Percentiles rank a stretch among this genome's conserved stretches.
Evolutionary conservation across 2,797 vertebrate species (phyloP).

Genomic region (Enteromius afrohamiltoni): DNA sequence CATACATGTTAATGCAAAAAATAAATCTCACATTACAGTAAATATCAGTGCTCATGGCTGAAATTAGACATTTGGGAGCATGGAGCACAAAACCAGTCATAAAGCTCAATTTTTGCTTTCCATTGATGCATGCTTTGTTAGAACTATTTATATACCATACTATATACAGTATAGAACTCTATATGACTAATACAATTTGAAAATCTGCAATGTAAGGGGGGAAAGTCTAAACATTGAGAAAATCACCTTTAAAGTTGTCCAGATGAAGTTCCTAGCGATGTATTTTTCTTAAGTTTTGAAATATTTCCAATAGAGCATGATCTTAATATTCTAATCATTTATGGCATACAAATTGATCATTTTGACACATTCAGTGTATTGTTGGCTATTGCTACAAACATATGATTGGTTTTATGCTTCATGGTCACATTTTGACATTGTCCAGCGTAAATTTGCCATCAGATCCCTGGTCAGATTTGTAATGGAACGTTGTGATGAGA

Average conservation of each 20-base stretch:
- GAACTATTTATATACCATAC: too few relatives aligned
- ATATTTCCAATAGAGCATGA: neutral
- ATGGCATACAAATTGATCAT: neutral
- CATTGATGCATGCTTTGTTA: too few relatives aligned
- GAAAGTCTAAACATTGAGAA: too few relatives aligned
- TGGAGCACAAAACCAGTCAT: neutral
- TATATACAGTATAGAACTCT: too few relatives aligned
- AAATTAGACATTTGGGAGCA: neutral
- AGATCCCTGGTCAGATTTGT: neutral
- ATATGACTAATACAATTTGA: too few relatives aligned
- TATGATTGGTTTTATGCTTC: too few relatives aligned
- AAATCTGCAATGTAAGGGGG: too few relatives aligned
- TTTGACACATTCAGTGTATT: neutral
- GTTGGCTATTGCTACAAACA: neutral
- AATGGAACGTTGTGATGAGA: constrained; percentile 13
- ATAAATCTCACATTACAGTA: neutral
- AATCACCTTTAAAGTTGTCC: neutral
- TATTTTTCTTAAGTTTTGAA: neutral
- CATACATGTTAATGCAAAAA: neutral
- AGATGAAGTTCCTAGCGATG: neutral
- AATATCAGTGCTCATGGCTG: neutral
- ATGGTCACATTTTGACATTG: neutral
- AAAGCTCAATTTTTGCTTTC: too few relatives aligned
- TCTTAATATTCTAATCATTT: neutral
- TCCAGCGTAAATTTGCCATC: neutral